Base-by-base conservation (phyloP, 30 jellyfish, hydroid and myxozoan genomes). In the Catostylus mosaicus region DNA sequence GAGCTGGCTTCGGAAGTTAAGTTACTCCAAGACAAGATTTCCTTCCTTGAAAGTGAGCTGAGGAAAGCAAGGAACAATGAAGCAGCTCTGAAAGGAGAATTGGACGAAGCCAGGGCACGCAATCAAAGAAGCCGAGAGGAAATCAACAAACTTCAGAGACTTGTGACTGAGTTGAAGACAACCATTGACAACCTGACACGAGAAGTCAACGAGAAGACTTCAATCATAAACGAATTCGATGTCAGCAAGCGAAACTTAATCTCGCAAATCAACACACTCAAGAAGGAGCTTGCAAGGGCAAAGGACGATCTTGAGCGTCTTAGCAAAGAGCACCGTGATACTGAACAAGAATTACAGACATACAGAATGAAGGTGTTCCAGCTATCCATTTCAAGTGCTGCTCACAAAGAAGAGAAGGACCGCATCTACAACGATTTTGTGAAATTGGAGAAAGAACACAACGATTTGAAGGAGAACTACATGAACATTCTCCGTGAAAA, bases 61-160 rank as follows among this genome's bases (percentile, higher is more conserved):
- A 51, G 97, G 62, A 88, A 83, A 62, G 56, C 73, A 30, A 87
- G 88, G 29, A 91, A 90, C 87, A 83, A 78, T 64, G 99, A 93
- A 83, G 95, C 99, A 3, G 50, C 89, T 19, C 66, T 93, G 72
- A 76, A 73, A 23, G 99, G 99, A 0, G 97, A 93, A 83, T 52
- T 93, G 26, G 97, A 88, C n/a, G 99, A 93, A 70, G 90, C 97
- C n/a, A 82, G 57, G 72, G 90, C 99, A 33, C 85, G 99, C 47
- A 82, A 82, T 30, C 96, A 83, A 45, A 80, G 99, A 60, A 60
- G 40, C 51, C 79, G 86, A 59, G 97, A 87, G 12, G 99, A 93
- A 69, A 66, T 78, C 86, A 83, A 36, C 80, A 61, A 90, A 30
- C 85, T 86, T 8, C 96, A 88, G 38, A 36, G 77, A 46, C 96